phyloP scores from a whole-genome alignment of 2,888 invertebrate genomes.

The Rhagophthalmus giganteus region DNA sequence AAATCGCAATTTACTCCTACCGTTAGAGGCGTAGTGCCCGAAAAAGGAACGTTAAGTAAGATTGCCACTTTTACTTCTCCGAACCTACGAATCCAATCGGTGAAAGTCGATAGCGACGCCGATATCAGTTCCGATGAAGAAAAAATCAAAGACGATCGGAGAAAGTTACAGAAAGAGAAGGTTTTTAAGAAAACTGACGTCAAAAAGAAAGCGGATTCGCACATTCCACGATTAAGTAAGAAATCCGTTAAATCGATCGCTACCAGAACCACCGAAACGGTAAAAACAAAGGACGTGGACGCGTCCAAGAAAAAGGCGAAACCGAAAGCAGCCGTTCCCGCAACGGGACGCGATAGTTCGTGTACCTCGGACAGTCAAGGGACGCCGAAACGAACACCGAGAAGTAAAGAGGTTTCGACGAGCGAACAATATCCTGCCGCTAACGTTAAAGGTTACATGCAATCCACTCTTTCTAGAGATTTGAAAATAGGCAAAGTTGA shows the following conservation, averaged over 20 bases:
- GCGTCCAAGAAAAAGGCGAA: constrained; percentile 18
- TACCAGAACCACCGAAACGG: neutral
- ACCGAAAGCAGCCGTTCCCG: constrained; percentile 13
- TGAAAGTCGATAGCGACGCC: constrained; percentile 44
- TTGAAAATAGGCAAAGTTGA: constrained; percentile 56
- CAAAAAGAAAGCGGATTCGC: constrained; percentile 11
- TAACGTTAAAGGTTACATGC: constrained; percentile 60
- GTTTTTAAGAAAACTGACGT: constrained; percentile 30
- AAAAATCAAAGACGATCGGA: constrained; percentile 30
- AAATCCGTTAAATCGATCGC: neutral
- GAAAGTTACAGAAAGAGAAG: constrained; percentile 28
- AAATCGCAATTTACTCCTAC: neutral
- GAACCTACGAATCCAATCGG: constrained; percentile 27
- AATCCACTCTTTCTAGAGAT: constrained; percentile 62
- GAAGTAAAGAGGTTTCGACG: neutral
- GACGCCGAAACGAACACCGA: neutral
- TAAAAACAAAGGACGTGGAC: neutral
- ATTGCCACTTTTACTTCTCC: constrained; percentile 12
- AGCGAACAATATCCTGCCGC: neutral
- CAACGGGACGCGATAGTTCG: neutral
- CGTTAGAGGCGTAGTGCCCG: neutral
- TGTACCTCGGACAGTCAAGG: neutral
- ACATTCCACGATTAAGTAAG: constrained; percentile 10
- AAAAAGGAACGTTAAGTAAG: constrained; percentile 9
- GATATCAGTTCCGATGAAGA: constrained; percentile 51